These are phyloP conservation scores for Cygnus atratus DNA, from an alignment of 2,113 vertebrate genomes.

Conservation along the genomic window DNA sequence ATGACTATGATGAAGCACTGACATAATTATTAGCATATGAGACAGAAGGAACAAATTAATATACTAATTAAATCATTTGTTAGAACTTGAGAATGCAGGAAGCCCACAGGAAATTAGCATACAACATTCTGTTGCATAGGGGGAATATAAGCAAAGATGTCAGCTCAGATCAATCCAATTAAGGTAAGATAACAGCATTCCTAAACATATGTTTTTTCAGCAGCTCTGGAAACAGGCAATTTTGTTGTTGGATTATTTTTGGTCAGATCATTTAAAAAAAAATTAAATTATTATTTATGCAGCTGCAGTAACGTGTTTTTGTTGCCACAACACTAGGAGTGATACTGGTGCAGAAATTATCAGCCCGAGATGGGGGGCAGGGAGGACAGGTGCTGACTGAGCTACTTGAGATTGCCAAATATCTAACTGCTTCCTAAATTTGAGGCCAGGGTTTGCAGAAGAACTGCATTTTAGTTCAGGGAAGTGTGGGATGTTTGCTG, in stretches of 20 bases:
- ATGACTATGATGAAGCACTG: not conserved
- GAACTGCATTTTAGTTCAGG: not conserved
- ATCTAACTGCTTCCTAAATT: not conserved
- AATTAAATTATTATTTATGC: not conserved
- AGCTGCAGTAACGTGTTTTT: not conserved
- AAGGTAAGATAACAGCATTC: not conserved
- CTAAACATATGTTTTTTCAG: not conserved
- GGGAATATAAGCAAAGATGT: not conserved
- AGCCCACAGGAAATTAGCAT: not conserved
- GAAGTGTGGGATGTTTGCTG: not conserved
- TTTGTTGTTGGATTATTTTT: not conserved
- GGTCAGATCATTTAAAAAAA: not conserved
- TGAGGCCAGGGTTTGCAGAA: not conserved
- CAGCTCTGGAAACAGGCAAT: not conserved
- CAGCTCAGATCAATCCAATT: not conserved
- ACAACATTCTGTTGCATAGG: not conserved
- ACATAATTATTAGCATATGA: not conserved
- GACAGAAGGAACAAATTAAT: not conserved
- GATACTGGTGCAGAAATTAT: not conserved
- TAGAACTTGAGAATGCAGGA: not conserved
- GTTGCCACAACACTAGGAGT: not conserved
- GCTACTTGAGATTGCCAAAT: not conserved
- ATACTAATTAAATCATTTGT: not conserved
- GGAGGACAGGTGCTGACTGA: not conserved
- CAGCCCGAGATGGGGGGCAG: not conserved